Percentiles rank a stretch among this genome's conserved stretches.
These are phyloP conservation scores for Drosophila pectinifera DNA, from an alignment of 1,140 invertebrate species.

Conservation along the genomic window DNA sequence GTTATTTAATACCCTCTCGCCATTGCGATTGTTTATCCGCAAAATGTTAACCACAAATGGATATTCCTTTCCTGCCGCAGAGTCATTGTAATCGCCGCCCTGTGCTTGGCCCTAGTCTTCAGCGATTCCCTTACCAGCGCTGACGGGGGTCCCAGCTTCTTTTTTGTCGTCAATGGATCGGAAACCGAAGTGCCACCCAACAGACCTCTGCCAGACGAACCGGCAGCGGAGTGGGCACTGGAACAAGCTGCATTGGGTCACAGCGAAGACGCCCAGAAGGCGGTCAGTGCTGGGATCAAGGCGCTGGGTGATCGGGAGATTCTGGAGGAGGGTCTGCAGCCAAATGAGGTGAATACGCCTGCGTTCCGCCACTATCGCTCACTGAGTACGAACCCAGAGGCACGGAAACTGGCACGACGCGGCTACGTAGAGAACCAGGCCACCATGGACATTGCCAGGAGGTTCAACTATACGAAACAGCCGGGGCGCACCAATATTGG, in stretches of 20 bases:
- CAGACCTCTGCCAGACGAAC: constrained; percentile 68
- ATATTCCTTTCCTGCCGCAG: constrained; percentile 61
- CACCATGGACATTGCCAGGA: constrained; percentile 86
- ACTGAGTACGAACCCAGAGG: constrained; percentile 87
- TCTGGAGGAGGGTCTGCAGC: constrained; percentile 86
- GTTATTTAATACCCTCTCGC: constrained; percentile 28
- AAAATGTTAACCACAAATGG: constrained; percentile 52
- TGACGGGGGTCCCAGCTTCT: constrained; percentile 55
- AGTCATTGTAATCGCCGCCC: constrained; percentile 70
- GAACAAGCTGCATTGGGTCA: constrained; percentile 30
- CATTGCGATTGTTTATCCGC: constrained; percentile 56
- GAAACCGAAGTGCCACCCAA: constrained; percentile 20
- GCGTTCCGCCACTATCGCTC: constrained; percentile 89
- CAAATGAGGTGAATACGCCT: constrained; percentile 87
- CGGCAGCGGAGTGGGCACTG: constrained; percentile 67
- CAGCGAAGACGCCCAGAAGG: constrained; percentile 34
- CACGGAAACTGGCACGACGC: constrained; percentile 87
- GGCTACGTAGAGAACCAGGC: constrained; percentile 89
- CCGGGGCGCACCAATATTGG: constrained; percentile 86
- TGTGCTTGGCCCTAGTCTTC: constrained; percentile 57
- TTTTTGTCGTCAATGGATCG: constrained; percentile 62
- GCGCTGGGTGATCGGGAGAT: constrained; percentile 86
- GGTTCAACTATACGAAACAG: constrained; percentile 69
- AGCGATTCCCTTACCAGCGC: constrained; percentile 29
- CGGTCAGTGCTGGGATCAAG: constrained; percentile 85